These are phyloP conservation scores for Acanthurus leucopareius DNA, from an alignment of 2,797 vertebrate genomes.

Conservation along the genomic window DNA sequence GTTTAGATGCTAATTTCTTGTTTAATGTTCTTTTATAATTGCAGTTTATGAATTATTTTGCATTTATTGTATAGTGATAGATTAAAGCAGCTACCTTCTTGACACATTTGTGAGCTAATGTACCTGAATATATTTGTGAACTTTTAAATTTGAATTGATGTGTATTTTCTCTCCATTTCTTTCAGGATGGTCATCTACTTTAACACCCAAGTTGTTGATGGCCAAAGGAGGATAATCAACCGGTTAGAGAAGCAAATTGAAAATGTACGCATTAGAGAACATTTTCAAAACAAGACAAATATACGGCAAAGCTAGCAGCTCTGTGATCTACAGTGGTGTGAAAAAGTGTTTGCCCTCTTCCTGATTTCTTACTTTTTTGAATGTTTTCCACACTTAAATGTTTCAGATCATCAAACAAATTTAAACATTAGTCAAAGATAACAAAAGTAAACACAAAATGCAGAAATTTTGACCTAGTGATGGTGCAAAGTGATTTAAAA, in stretches of 20 bases:
- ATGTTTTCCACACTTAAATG: too few species aligned
- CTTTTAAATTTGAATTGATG: too few species aligned
- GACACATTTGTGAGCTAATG: not conserved
- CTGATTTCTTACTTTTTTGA: too few species aligned
- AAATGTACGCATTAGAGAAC: constrained; percentile 81
- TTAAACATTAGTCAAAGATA: too few species aligned
- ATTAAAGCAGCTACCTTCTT: not conserved
- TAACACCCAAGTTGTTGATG: constrained; percentile 88
- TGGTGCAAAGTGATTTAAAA: not conserved
- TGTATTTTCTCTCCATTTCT: not conserved
- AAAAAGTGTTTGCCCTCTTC: too few species aligned
- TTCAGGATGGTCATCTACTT: constrained; percentile 89
- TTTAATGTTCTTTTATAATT: not conserved
- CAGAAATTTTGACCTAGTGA: not conserved
- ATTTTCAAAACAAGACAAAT: not conserved
- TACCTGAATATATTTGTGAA: not conserved
- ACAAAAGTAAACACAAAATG: too few species aligned
- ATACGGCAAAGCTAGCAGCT: not conserved
- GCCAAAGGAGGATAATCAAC: constrained; percentile 85
- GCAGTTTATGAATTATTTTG: not conserved
- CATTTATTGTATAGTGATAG: too few species aligned
- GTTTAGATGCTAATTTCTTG: not conserved
- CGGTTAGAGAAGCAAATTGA: constrained; percentile 88
- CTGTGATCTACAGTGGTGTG: not conserved
- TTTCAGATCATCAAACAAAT: too few species aligned